phyloP scores from a whole-genome alignment of 2,113 vertebrate genomes.

The Chaetodon auriga region DNA sequence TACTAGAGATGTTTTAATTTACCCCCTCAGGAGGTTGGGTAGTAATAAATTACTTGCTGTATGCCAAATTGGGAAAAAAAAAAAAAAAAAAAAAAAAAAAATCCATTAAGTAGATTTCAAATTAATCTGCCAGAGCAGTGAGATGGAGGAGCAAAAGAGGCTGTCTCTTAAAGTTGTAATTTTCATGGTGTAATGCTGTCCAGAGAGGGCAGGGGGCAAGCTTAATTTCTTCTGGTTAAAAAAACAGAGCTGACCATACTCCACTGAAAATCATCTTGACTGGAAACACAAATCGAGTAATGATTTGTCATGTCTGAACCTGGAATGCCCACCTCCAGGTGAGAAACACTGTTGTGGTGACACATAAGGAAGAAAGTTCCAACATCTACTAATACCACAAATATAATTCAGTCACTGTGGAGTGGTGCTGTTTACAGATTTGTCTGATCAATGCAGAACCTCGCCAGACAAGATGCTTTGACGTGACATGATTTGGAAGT shows the following conservation, averaged over 20 bases:
- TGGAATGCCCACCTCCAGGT: background rate
- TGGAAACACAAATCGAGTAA: background rate
- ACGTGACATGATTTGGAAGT: no score
- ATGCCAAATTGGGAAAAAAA: conserved; percentile 9
- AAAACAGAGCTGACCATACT: background rate
- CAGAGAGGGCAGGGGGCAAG: background rate
- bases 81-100: background rate
- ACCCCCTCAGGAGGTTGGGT: background rate
- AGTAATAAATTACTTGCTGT: conserved; percentile 2
- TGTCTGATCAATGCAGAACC: background rate
- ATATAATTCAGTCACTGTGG: background rate
- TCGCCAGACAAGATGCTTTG: no score
- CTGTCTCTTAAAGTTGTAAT: background rate
- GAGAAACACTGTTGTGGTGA: no score
- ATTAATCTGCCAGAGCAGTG: background rate
- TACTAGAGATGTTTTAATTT: conserved; percentile 8
- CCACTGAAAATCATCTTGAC: background rate
- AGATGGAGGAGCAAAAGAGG: background rate
- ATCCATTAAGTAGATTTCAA: conserved; percentile 13
- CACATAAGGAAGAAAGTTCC: background rate
- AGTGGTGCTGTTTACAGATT: background rate
- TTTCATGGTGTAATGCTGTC: background rate
- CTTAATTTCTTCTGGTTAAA: background rate
- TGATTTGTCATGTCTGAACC: background rate
- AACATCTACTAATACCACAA: background rate